Conservation (phyloP, 2,113 vertebrate genomes). For the Tychaedon coryphoeus region DNA sequence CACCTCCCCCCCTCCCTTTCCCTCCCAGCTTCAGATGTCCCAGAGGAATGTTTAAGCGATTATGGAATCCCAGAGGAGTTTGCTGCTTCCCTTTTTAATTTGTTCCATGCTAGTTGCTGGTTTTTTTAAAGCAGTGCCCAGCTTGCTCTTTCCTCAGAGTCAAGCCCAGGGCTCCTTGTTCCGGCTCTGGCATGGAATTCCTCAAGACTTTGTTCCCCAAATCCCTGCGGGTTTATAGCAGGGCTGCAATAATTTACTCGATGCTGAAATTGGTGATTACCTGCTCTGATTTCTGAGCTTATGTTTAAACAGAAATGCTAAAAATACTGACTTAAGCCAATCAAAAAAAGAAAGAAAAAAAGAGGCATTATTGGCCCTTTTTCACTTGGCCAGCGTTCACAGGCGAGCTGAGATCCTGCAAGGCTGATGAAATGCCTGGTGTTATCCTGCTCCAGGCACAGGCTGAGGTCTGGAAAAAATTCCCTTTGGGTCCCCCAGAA, state of each 20-base stretch:
- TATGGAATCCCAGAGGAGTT: slow-evolving; percentile 9
- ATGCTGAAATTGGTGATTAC: background rate
- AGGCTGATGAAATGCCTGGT: background rate
- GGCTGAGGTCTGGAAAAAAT: background rate
- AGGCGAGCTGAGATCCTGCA: background rate
- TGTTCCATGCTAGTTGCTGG: background rate
- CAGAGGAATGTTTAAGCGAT: slow-evolving; percentile 31
- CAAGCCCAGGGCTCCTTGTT: background rate
- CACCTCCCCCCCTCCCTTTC: background rate
- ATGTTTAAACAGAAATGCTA: background rate
- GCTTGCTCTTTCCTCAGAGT: background rate
- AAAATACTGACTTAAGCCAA: background rate
- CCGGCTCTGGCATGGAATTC: background rate
- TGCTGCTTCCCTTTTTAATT: slow-evolving; percentile 9
- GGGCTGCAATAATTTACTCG: background rate
- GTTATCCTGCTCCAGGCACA: background rate
- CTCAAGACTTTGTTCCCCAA: background rate
- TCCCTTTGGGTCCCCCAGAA: background rate
- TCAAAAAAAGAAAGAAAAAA: background rate
- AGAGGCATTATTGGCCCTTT: background rate
- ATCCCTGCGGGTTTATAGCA: background rate
- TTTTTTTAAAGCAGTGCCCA: background rate
- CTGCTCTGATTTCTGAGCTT: background rate
- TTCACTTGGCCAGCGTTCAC: background rate
- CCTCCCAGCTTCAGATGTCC: background rate